Base-by-base conservation (phyloP, 2,113 vertebrate genomes). In the Mesoclemmys tuberculata region DNA sequence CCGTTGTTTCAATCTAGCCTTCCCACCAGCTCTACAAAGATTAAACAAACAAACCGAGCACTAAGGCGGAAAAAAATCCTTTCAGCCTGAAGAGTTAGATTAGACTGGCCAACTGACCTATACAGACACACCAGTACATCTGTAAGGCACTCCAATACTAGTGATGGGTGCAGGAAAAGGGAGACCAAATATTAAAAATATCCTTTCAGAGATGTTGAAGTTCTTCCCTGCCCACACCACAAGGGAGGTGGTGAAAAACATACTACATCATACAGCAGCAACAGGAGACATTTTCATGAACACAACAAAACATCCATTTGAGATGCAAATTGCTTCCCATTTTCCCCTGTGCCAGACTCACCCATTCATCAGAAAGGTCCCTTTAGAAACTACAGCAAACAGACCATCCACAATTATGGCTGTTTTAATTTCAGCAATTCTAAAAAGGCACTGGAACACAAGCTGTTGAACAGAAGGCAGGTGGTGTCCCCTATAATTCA, bases 31-130 rank as follows among this genome's bases (percentile, higher is more conserved):
- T 58, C 56, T 77, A 7, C 3, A 0, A 81, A 54, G 10, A 79
- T 31, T 61, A n/a, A n/a, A n/a, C 18, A 27, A 89, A 87, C 13
- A 56, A 88, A 88, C 83, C 3, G 8, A 87, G 21, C 16, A 56
- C 74, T 89, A 61, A 11, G 44, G 44, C 61, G 52, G 26, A 7
- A 2, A 13, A 6, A 3, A 92, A 93, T 52, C 77, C 44, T 92
- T 52, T 93, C 79, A 87, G 84, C 83, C 68, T 21, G 14, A 9
- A 64, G 31, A 64, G 58, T 35, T 64, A 61, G n/a, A 46, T 75
- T 48, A 97, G 88, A 93, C 84, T 94, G 61, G 44, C 52, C 71
- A 56, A 92, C 12, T 31, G 58, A 61, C 58, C 29, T 31, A 7
- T 16, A 8, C 35, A 6, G 31, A 35, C 61, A n/a, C 31, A 64